Evolutionary conservation across 2,888 invertebrate genomes (phyloP).

Genomic region (Yponomeuta cagnagella): DNA sequence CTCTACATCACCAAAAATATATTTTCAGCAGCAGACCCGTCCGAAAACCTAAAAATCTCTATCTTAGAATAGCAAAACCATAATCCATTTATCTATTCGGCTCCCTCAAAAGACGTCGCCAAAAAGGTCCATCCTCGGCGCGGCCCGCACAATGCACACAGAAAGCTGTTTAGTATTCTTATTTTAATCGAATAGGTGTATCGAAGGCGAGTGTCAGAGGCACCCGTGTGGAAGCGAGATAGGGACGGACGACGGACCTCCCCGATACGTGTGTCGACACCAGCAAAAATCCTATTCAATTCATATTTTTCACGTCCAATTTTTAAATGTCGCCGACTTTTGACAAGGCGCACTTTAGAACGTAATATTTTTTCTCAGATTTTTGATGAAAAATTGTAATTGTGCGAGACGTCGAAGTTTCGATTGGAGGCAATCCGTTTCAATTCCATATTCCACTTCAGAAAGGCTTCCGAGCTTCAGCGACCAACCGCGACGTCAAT

Average conservation of each 20-base stretch:
- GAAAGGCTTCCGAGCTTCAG: slow-evolving; percentile 26
- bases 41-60: not conserved
- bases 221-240: slow-evolving; percentile 70
- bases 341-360: not conserved
- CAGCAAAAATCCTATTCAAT: slow-evolving; percentile 44
- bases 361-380: not conserved
- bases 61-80: not conserved
- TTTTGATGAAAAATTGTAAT: slow-evolving; percentile 4
- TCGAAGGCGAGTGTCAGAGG: slow-evolving; percentile 50
- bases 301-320: slow-evolving; percentile 56
- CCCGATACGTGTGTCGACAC: slow-evolving; percentile 34
- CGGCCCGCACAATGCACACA: not conserved
- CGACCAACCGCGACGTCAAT: slow-evolving; percentile 47
- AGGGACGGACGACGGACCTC: slow-evolving; percentile 63
- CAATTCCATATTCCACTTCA: slow-evolving; percentile 37
- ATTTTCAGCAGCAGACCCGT: slow-evolving; percentile 22
- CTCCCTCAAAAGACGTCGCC: not conserved
- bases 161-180: slow-evolving; percentile 42
- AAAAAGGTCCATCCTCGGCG: slow-evolving; percentile 6
- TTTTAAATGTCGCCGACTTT: slow-evolving; percentile 25
- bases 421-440: slow-evolving; percentile 55
- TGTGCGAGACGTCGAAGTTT: slow-evolving; percentile 35
- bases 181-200: slow-evolving; percentile 67
- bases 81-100: not conserved
- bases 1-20: slow-evolving; percentile 19